Evolutionary conservation across 2,888 invertebrate species (phyloP).

Genomic region (Thysanoteuthis rhombus): DNA sequence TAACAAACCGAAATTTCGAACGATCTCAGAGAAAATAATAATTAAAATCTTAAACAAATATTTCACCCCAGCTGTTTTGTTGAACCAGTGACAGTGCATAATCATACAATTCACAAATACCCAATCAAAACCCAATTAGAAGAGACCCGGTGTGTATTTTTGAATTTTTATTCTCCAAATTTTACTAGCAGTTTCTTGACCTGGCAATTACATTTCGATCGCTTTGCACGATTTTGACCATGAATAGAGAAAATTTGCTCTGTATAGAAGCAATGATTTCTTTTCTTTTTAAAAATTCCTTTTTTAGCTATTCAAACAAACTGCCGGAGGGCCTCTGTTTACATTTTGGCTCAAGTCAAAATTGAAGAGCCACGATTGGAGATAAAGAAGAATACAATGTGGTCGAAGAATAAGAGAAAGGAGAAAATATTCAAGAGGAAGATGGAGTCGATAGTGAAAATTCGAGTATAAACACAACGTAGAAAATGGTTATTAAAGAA

Average conservation of each 20-base stretch:
- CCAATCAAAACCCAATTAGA: background rate
- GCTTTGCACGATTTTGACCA: background rate
- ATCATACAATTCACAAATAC: background rate
- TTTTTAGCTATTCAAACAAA: background rate
- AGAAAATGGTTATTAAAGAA: background rate
- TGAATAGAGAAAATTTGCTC: background rate
- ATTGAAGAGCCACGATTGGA: background rate
- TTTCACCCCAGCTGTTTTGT: background rate
- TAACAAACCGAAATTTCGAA: background rate
- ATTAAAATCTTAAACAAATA: background rate
- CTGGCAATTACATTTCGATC: background rate
- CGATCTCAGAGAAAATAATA: background rate
- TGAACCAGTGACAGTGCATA: background rate
- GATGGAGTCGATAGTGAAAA: background rate
- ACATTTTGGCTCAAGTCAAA: background rate
- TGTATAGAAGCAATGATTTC: background rate
- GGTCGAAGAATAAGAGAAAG: background rate
- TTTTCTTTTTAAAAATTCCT: background rate
- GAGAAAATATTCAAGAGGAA: background rate
- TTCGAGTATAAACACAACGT: background rate
- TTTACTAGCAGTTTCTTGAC: background rate
- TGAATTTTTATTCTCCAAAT: background rate
- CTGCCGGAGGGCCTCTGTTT: background rate
- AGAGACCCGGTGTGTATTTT: too few species aligned
- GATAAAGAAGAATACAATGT: background rate